A percentile compares a stretch with the other conserved stretches of the same genome.
Conservation (phyloP, 2,113 vertebrate genomes). For the Microtus oregoni region DNA sequence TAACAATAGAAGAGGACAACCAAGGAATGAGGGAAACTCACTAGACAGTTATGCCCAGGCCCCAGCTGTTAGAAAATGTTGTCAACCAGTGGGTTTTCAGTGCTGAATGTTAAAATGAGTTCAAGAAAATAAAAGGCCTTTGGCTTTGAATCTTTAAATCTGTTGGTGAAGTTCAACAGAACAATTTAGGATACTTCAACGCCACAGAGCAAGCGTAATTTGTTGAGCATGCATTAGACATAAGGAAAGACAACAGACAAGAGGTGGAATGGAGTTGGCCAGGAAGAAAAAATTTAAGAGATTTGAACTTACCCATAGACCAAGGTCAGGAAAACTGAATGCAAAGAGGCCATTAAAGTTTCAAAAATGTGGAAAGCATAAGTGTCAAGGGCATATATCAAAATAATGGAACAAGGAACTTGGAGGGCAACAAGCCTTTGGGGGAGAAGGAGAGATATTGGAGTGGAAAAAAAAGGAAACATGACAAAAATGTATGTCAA, state of each 20-base stretch:
- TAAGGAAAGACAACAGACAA: not conserved
- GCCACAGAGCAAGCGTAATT: not conserved
- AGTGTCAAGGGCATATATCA: not conserved
- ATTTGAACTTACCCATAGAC: not conserved
- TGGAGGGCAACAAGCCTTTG: not conserved
- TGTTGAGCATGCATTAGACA: not conserved
- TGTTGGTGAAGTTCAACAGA: not conserved
- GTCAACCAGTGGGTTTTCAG: not conserved
- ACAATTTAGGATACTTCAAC: not conserved
- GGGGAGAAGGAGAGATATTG: not conserved
- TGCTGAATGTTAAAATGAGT: not conserved
- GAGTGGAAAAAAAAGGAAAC: not conserved
- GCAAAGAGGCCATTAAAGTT: not conserved
- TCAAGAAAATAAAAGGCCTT: conserved; percentile 34
- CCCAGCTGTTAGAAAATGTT: not conserved
- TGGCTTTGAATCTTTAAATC: not conserved
- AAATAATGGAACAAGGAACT: not conserved
- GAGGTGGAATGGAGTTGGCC: not conserved
- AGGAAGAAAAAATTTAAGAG: not conserved
- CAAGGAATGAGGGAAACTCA: not conserved
- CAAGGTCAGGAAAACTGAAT: not conserved
- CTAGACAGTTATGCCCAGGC: not conserved
- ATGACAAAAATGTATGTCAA: not conserved
- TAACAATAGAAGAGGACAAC: not conserved
- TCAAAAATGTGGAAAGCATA: not conserved